Percentiles rank a stretch among this genome's conserved stretches.
Conservation (phyloP, 2,113 vertebrate species). For the Sylvilagus bachmani region DNA sequence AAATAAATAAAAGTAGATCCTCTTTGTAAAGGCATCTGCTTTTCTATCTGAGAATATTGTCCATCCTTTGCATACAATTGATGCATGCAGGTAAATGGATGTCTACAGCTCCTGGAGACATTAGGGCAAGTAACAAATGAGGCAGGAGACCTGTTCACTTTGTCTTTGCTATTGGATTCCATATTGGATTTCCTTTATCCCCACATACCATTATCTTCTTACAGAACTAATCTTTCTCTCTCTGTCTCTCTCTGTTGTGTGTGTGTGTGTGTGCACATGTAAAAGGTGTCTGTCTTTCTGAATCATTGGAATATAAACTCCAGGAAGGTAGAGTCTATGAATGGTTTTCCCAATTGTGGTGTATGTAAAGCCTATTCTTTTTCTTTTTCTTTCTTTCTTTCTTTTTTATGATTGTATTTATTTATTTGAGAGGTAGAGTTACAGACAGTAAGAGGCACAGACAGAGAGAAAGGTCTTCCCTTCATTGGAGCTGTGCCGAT, state of each 20-base stretch:
- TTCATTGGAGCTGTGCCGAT: too few species aligned
- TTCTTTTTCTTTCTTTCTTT: too few species aligned
- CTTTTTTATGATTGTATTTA: too few species aligned
- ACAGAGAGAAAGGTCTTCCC: too few species aligned
- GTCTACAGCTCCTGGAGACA: background rate
- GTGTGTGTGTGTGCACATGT: too few species aligned
- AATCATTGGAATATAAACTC: background rate
- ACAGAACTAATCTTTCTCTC: background rate
- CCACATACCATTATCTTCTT: background rate
- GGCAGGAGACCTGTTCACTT: background rate
- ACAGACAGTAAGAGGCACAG: too few species aligned
- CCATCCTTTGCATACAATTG: background rate
- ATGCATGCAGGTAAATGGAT: background rate
- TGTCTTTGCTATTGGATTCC: background rate
- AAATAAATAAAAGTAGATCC: slow-evolving; percentile 42
- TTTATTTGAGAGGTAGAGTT: too few species aligned
- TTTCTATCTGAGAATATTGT: background rate
- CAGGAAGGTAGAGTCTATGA: background rate
- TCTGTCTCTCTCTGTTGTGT: background rate
- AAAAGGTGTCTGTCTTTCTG: background rate
- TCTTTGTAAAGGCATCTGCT: slow-evolving; percentile 28
- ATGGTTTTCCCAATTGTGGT: background rate
- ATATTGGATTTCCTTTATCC: background rate
- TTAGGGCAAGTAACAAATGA: background rate
- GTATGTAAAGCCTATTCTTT: background rate